Evolutionary conservation across 1,140 invertebrate genomes (phyloP), one percentile per base, ranked within the genome.

Genomic region (Lysiphlebus fabarum): DNA sequence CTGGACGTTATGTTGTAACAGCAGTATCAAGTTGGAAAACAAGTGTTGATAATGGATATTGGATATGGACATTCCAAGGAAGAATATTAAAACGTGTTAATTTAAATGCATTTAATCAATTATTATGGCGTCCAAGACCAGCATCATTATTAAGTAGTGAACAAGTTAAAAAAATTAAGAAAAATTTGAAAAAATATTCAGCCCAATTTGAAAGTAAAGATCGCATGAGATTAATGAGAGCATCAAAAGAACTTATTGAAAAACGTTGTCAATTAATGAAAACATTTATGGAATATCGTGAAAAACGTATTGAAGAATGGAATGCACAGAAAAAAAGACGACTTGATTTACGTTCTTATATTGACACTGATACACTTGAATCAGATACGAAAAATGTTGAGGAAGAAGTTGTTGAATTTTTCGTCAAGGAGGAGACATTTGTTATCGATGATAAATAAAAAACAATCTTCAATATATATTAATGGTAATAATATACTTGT

Each of bases 21-120:
- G 92, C 89, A 6, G 95, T 98, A 7, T 96, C 94, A 2, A 91
- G 88, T 58, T 97, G 96, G 90, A 97, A 95, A 67, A 91, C 94
- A 50, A 97, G 96, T 80, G 94, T 93, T 48, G 97, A 98, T 80
- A 96, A 95, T 67, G 87, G 92, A 6, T 99, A 95, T 76, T 96
- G 95, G 85, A 87, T 99, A 59, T 98, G 96, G 91, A 95, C 93
- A 26, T 99, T 99, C 87, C 96, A 99, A 80, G 93, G 93, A 9
- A 88, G 90, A 71, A 87, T 88, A 58, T 70, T 94, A 11, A 86
- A 87, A 62, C 83, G 94, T 65, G 88, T 94, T 34, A 91, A 91
- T 71, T 81, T 96, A 58, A 95, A 96, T 63, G 88, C 89, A 6
- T 97, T 99, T 72, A 94, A 93, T 67, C 94, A 98, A 78, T 87